Evolutionary conservation across 2,113 vertebrate species (phyloP), one percentile per base, ranked within the genome.

Genomic region (Clupea harengus): DNA sequence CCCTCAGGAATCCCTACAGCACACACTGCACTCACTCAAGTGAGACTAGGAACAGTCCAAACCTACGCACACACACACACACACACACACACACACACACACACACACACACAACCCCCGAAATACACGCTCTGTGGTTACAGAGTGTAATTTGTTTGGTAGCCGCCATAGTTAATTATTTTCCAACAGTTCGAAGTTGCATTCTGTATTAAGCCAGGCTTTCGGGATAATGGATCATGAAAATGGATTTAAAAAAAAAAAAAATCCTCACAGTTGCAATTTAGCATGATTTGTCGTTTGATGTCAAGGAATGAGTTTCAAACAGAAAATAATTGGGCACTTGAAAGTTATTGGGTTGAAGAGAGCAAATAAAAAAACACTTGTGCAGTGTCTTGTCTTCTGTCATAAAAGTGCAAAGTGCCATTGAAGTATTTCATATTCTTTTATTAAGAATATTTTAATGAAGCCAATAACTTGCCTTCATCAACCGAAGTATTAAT

Each of bases 391-490:
- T 78, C 72, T 78, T 82, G 80, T 85, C 81, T 84, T 45, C 85
- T 75, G 18, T 82, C 81, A 82, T 82, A 82, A 84, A 75, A 32
- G 46, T n/a, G 82, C 44, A 88, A 89, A 82, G 85, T 86, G 83
- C n/a, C 83, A 90, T 60, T 86, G 85, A 81, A 83, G 89, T 52
- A 57, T 86, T 85, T 81, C 85, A 86, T 84, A 87, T 89, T 32
- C 57, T 91, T 92, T 82, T 87, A 92, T 93, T 87, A 92, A 89
- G 89, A 75, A 86, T 83, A 89, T 39, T 88, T 78, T 86, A 88
- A 54, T 44, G 75, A 88, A 86, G 83, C 39, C 85, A 87, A 91
- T 88, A 49, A 87, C 84, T 89, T 32, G 81, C 88, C 89, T 90
- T 91, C 87, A 75, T 80, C 72, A 82, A 89, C 84, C 84, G 89